Conservation (phyloP, 2,888 invertebrate species). For the Drosophila affinis region DNA sequence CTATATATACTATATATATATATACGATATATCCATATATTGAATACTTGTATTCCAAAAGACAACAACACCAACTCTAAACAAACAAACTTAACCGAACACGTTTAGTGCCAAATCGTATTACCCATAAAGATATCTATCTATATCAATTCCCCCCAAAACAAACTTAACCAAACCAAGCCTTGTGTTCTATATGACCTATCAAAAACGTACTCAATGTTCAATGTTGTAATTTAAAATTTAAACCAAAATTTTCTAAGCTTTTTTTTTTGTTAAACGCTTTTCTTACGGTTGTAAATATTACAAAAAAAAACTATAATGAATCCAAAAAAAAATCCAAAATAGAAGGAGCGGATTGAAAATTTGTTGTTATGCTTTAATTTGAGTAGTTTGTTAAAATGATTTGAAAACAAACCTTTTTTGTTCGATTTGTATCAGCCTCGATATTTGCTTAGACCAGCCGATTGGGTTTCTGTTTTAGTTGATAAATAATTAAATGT, state of each 20-base stretch:
- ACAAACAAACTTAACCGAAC: constrained; percentile 34
- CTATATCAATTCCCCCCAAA: constrained; percentile 29
- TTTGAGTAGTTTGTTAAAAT: constrained; percentile 37
- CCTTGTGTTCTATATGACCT: constrained; percentile 36
- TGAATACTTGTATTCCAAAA: constrained; percentile 65
- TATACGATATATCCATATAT: constrained; percentile 51
- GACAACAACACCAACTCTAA: constrained; percentile 61
- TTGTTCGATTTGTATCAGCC: constrained; percentile 33
- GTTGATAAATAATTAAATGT: constrained; percentile 14
- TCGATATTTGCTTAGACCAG: constrained; percentile 67
- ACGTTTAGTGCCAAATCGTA: constrained; percentile 58
- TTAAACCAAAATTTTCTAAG: constrained; percentile 35
- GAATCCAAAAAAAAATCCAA: constrained; percentile 12
- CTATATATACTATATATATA: constrained; percentile 46
- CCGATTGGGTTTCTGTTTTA: constrained; percentile 59
- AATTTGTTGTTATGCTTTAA: constrained; percentile 33
- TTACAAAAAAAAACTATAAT: constrained; percentile 21
- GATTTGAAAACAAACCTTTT: constrained; percentile 6
- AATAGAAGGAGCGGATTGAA: constrained; percentile 6
- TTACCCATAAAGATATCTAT: constrained; percentile 50
- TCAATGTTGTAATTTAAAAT: constrained; percentile 74
- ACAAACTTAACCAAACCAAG: constrained; percentile 35
- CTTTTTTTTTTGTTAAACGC: constrained; percentile 20
- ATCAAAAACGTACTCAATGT: constrained; percentile 70
- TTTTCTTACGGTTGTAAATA: constrained; percentile 38